Conservation (phyloP, 2,888 invertebrate genomes). For the Oscheius sp. region DNA sequence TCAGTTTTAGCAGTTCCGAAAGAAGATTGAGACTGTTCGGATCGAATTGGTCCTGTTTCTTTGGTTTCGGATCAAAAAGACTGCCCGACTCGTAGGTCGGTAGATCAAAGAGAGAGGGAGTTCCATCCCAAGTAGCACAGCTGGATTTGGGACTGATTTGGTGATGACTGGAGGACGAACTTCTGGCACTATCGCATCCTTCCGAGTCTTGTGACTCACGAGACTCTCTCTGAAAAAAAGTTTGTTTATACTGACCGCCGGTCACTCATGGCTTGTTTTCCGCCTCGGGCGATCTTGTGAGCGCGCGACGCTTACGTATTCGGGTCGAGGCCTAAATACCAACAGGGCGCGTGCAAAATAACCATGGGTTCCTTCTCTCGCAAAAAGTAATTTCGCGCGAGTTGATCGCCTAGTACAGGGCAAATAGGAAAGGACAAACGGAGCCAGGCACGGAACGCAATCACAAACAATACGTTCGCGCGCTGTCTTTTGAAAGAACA, state of each 20-base stretch:
- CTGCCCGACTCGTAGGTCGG: slow-evolving; percentile 32
- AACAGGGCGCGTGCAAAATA: background rate
- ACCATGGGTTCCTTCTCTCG: background rate
- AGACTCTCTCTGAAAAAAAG: slow-evolving; percentile 27
- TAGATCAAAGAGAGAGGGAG: slow-evolving; percentile 42
- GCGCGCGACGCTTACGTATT: slow-evolving; percentile 15
- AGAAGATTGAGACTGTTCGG: slow-evolving; percentile 46
- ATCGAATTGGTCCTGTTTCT: slow-evolving; percentile 2
- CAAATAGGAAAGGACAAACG: slow-evolving; percentile 7
- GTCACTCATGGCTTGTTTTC: slow-evolving; percentile 3
- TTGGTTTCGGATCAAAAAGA: slow-evolving; percentile 42
- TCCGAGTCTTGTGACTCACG: slow-evolving; percentile 43
- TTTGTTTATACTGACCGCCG: background rate
- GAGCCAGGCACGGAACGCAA: slow-evolving; percentile 5
- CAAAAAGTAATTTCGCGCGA: background rate
- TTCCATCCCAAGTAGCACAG: slow-evolving; percentile 36
- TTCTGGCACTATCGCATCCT: slow-evolving; percentile 48
- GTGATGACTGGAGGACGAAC: slow-evolving; percentile 51
- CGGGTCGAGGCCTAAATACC: slow-evolving; percentile 16
- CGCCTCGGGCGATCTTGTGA: background rate
- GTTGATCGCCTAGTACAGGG: background rate
- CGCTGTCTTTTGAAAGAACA: background rate
- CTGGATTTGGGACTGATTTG: slow-evolving; percentile 49
- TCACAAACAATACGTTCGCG: slow-evolving; percentile 10
- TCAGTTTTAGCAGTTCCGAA: slow-evolving; percentile 53